Evolutionary conservation across 1,140 invertebrate genomes (phyloP).

Genomic region (Diploscapter pachys): DNA sequence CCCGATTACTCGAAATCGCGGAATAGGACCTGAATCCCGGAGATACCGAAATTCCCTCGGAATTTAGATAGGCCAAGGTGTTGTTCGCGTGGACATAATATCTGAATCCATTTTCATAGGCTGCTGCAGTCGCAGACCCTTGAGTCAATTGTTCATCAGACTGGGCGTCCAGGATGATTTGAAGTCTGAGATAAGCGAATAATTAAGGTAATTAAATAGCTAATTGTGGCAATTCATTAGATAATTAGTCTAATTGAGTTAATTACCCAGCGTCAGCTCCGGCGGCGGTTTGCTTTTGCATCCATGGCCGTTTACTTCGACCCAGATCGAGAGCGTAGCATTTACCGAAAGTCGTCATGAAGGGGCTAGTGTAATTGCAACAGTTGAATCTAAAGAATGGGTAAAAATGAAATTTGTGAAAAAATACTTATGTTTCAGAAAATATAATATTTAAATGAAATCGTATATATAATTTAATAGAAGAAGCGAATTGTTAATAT

Average conservation of each 20-base stretch:
- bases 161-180: slow-evolving; percentile 55
- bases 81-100: slow-evolving; percentile 48
- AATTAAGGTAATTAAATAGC: too few relatives aligned
- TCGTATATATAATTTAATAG: too few relatives aligned
- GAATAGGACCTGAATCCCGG: slow-evolving; percentile 50
- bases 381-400: slow-evolving; percentile 40
- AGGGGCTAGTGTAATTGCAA: slow-evolving; percentile 45
- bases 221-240: too few relatives aligned
- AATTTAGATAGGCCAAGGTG: slow-evolving; percentile 47
- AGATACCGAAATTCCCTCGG: slow-evolving; percentile 55
- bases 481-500: too few relatives aligned
- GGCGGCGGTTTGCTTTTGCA: slow-evolving; percentile 45
- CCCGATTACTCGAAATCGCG: slow-evolving; percentile 49
- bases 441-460: too few relatives aligned
- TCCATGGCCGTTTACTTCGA: slow-evolving; percentile 39
- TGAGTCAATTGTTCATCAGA: slow-evolving; percentile 46
- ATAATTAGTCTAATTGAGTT: too few relatives aligned
- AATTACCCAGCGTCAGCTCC: slow-evolving; percentile 38
- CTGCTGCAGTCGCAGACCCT: too few relatives aligned
- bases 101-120: slow-evolving; percentile 51
- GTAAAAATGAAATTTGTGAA: too few relatives aligned
- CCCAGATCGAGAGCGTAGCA: slow-evolving; percentile 40
- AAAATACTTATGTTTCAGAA: too few relatives aligned
- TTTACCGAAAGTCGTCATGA: slow-evolving; percentile 51
- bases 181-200: slow-evolving; percentile 20